Evolutionary conservation across 2,113 vertebrate species (phyloP), one percentile per base, ranked within the genome.

Genomic region (Semnopithecus entellus): DNA sequence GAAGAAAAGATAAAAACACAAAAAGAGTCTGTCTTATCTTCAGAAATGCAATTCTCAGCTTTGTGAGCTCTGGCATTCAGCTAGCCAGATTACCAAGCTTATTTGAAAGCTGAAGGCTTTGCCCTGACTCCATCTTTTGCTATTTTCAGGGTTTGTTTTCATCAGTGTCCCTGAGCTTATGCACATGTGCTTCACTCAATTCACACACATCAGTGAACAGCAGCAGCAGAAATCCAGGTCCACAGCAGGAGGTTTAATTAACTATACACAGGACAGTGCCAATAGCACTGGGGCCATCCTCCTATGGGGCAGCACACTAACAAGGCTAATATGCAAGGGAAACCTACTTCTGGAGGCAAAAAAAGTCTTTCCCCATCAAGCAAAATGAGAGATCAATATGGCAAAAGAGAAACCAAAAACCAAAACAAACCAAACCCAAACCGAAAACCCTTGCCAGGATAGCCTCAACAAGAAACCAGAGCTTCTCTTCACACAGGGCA

Each of bases 181-280:
- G 59, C 32, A 32, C 86, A 76, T 48, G 92, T 68, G 97, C 94
- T 93, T 97, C 93, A 84, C 95, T 97, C 96, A 97, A 86, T 98
- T 97, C 97, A 96, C 92, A 98, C 94, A 98, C 95, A 95, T 90
- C 96, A 98, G 6, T 98, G 97, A 98, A 93, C 96, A 96, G 98
- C 55, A 70, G 97, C 97, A 94, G 96, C 92, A 94, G 91, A 18
- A 88, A 94, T 86, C 91, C 90, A 96, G 96, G 92, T 64, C 85
- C 94, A 64, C 97, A 97, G 98, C 98, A 97, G 98, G 98, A 83
- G 94, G 92, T 23, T 98, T 98, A 97, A 98, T 98, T 98, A 98
- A 97, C 96, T 96, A 93, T 87, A 84, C 88, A 96, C 96, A 90
- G 94, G 96, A 96, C 93, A 94, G 96, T 97, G 83, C 61, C 95